These are phyloP conservation scores for Lagodon rhomboides DNA, from an alignment of 2,797 vertebrate genomes.

Conservation along the genomic window DNA sequence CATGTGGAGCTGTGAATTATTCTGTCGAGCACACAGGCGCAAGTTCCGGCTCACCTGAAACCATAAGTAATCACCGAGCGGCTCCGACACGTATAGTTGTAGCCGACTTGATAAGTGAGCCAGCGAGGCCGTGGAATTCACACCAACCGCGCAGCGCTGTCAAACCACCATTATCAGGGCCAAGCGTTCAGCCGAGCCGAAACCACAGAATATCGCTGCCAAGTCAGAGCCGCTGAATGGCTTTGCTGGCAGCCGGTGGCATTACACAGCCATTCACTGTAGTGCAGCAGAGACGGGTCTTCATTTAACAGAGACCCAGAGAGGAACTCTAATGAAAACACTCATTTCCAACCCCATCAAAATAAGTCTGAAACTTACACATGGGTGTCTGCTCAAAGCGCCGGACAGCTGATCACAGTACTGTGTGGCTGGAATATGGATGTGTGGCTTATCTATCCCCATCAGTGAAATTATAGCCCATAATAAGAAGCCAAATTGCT, in stretches of 20 bases:
- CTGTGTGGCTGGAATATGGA: neutral
- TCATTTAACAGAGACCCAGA: constrained; percentile 34
- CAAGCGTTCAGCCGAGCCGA: constrained; percentile 50
- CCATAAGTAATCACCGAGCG: constrained; percentile 1
- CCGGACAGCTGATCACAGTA: neutral
- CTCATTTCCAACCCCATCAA: neutral
- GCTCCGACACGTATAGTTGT: constrained; percentile 11
- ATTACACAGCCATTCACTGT: constrained; percentile 24
- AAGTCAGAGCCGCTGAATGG: constrained; percentile 47
- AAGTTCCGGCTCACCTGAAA: constrained; percentile 43
- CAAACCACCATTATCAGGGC: constrained; percentile 66
- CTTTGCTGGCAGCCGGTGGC: constrained; percentile 40
- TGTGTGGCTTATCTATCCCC: too few relatives aligned
- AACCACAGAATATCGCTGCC: constrained; percentile 63
- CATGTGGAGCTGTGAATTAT: constrained; percentile 10
- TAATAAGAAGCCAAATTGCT: too few relatives aligned
- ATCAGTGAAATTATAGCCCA: too few relatives aligned
- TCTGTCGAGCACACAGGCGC: constrained; percentile 41
- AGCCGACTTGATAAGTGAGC: constrained; percentile 48
- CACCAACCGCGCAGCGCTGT: constrained; percentile 54
- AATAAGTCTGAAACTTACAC: neutral
- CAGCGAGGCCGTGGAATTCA: constrained; percentile 52
- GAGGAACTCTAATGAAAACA: constrained; percentile 25
- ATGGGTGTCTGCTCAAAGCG: neutral
- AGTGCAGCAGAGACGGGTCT: constrained; percentile 26